Conservation (phyloP, 2,113 vertebrate species). For the Festucalex cinctus region DNA sequence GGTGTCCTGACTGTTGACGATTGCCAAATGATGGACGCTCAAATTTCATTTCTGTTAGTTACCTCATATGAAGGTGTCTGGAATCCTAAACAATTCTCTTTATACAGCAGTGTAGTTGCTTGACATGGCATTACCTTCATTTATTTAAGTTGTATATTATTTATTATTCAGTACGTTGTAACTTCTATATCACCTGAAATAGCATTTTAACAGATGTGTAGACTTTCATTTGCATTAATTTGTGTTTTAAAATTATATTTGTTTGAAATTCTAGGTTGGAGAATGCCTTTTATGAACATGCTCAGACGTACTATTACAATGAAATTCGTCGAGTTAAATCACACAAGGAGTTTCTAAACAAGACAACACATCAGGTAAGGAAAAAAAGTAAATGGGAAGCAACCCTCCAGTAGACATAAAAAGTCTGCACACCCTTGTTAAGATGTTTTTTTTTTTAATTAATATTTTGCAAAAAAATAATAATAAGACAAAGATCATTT, state of each 20-base stretch:
- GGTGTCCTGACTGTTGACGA: too few species aligned
- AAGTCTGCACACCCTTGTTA: not conserved
- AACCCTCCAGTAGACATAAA: not conserved
- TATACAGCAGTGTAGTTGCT: too few species aligned
- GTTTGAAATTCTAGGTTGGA: slow-evolving; percentile 78
- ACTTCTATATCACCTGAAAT: not conserved
- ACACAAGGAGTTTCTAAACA: slow-evolving; percentile 98
- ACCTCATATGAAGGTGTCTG: too few species aligned
- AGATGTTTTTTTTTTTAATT: too few species aligned
- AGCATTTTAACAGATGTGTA: not conserved
- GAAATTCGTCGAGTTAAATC: slow-evolving; percentile 95
- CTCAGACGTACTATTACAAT: slow-evolving; percentile 96
- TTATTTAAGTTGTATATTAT: too few species aligned
- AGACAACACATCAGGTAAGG: slow-evolving; percentile 95
- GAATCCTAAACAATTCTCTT: too few species aligned
- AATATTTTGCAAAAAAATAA: too few species aligned
- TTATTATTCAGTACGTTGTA: not conserved
- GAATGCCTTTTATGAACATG: slow-evolving; percentile 97
- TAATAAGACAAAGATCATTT: too few species aligned
- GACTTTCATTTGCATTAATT: not conserved
- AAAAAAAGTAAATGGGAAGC: not conserved
- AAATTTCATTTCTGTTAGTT: too few species aligned
- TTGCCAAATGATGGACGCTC: too few species aligned
- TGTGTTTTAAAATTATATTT: not conserved
- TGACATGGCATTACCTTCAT: too few species aligned